Base-by-base conservation (phyloP, 2,113 vertebrate species). In the Tautogolabrus adspersus region DNA sequence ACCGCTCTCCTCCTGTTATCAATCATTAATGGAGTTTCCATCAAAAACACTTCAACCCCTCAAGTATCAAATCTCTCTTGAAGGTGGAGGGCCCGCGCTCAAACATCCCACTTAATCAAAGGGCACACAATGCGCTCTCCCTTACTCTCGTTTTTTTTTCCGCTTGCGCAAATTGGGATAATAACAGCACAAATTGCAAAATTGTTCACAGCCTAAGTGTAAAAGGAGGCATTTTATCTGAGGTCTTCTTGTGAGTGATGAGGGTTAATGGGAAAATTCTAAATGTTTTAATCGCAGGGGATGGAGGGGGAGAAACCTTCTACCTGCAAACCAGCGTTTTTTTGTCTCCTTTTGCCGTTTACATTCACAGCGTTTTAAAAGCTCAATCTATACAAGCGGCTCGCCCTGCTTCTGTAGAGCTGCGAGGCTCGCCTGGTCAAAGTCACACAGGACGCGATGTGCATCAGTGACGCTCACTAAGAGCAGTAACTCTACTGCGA, bases 1-100 rank as follows among this genome's bases (percentile, higher is more conserved):
- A 97, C 96, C 95, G 94, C 96, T 96, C 89, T 93, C 90, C 92
- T 93, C 79, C 94, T 95, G 96, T 96, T 96, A 97, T 99, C 96
- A 99, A 99, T 98, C 97, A 98, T 98, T 99, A 95, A 99, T 99
- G 96, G 88, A 95, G 95, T 97, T 97, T 97, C 97, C 95, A 97
- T 96, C 95, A 93, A 96, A 95, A 94, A 91, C 95, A 96, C 96
- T 96, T 96, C 95, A 92, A 94, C 94, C 90, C 87, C 91, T 94
- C 87, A 92, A 95, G 94, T 94, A 92, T 94, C 93, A 89, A 91
- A 94, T 94, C 92, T 91, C 93, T 92, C 92, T 92, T 93, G 89
- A 94, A 95, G 93, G 93, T 92, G 85, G 92, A 94, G 89, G 91
- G 88, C 84, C 87, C 11, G 74, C 83, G 84, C 88, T 92, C 86